Base-by-base conservation (phyloP, 2,888 invertebrate genomes). In the Parthenolecanium corni region DNA sequence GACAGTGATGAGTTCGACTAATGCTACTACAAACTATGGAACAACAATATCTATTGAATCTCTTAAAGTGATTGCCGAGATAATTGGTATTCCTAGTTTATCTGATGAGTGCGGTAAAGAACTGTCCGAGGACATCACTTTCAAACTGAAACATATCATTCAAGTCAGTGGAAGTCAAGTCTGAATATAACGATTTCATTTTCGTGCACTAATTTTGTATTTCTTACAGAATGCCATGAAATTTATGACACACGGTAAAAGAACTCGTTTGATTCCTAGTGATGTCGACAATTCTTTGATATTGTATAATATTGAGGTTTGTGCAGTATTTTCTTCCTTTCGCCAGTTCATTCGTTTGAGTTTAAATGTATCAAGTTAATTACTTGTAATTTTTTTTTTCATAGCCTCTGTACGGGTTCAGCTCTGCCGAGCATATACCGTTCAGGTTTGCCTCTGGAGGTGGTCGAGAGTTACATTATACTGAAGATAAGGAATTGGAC, bases 361-460 rank as follows among this genome's bases (percentile, higher is more conserved):
- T n/a, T n/a, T n/a, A n/a, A n/a, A n/a, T n/a, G n/a, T n/a, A n/a
- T n/a, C n/a, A n/a, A n/a, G n/a, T n/a, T n/a, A n/a, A n/a, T n/a
- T n/a, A n/a, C n/a, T n/a, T n/a, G n/a, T n/a, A n/a, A n/a, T n/a
- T n/a, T n/a, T n/a, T n/a, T n/a, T 68, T 65, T 68, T 75, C 77
- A 66, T 74, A 93, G 84, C 93, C 95, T 6, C 84, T 95, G 66
- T 96, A 95, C 78, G 96, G 96, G 23, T 92, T 94, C 71, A 82
- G 86, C 67, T 79, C 87, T 62, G 79, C 83, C 62, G 95, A 95
- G 71, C 83, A 85, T 67, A 79, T 93, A 67, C 95, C 96, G 36
- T 96, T 97, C 74, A 82, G 95, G 64, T 95, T 90, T 79, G 94
- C 96, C 0, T 92, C 92, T 65, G 96, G 96, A 52, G 96, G 96